A percentile compares a stretch with the other conserved stretches of the same genome.
These are phyloP conservation scores for Thymallus thymallus DNA, from an alignment of 2,113 vertebrate species.

Conservation along the genomic window DNA sequence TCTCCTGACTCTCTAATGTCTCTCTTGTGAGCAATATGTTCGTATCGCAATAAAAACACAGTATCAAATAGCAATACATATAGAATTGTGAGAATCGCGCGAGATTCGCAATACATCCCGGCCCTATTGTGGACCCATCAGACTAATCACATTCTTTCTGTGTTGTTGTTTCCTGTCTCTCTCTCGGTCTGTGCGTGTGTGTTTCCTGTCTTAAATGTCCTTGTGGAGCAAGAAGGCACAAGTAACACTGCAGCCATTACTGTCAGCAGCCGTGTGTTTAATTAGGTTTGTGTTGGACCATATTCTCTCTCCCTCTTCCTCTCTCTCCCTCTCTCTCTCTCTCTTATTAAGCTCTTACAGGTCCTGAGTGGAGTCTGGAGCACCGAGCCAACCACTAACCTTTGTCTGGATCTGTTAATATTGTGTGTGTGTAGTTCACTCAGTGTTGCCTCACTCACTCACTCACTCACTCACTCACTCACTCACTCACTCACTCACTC, in stretches of 20 bases:
- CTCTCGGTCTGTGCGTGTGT: too few species aligned
- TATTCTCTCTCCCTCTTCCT: neutral
- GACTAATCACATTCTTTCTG: neutral
- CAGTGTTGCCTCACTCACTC: too few species aligned
- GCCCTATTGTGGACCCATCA: neutral
- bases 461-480: too few species aligned
- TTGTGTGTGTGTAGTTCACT: neutral
- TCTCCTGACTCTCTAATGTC: too few species aligned
- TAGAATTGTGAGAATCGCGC: too few species aligned
- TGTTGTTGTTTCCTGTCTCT: neutral
- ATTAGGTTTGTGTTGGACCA: neutral
- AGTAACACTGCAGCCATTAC: slow-evolving; percentile 18
- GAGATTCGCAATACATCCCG: too few species aligned
- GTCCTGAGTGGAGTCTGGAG: neutral
- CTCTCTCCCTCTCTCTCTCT: too few species aligned
- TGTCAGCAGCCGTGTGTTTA: neutral
- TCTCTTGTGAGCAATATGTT: too few species aligned
- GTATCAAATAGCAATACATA: too few species aligned
- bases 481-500: too few species aligned
- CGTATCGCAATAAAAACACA: too few species aligned
- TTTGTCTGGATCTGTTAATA: neutral
- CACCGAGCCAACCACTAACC: neutral
- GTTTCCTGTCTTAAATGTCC: neutral
- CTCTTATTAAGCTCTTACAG: neutral
- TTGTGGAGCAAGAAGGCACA: neutral